Evolutionary conservation across 2,888 invertebrate genomes (phyloP).

Genomic region (Drosophila recens): DNA sequence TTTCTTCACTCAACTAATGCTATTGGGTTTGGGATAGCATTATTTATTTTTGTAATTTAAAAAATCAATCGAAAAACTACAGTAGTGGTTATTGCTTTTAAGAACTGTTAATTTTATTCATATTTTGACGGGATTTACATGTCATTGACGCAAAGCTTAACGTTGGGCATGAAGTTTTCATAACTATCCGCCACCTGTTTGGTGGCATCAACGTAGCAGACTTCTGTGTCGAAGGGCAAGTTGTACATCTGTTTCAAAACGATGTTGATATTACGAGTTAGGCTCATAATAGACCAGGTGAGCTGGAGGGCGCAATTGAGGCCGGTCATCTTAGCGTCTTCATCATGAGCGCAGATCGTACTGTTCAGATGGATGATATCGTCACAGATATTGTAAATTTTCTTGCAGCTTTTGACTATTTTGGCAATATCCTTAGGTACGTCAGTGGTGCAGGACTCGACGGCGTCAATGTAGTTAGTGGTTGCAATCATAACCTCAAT

Average conservation of each 20-base stretch:
- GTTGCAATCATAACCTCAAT: conserved; percentile 30
- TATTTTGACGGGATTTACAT: conserved; percentile 18
- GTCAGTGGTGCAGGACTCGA: conserved; percentile 23
- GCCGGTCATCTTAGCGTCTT: conserved; percentile 2
- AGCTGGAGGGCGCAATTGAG: conserved; percentile 14
- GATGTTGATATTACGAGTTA: conserved; percentile 18
- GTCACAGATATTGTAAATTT: conserved; percentile 32
- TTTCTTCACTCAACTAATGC: not conserved
- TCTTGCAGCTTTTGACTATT: conserved; percentile 35
- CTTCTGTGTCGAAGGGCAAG: conserved; percentile 38
- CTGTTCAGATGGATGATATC: conserved; percentile 36
- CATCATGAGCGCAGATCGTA: conserved; percentile 19
- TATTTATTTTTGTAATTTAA: not conserved
- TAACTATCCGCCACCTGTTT: conserved; percentile 8
- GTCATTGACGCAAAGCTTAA: conserved; percentile 24
- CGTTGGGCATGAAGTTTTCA: conserved; percentile 21
- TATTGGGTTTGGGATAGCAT: no score
- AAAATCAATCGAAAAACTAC: no score
- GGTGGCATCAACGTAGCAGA: conserved; percentile 44
- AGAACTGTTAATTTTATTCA: not conserved
- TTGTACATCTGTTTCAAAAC: conserved; percentile 26
- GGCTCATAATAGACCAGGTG: conserved; percentile 14
- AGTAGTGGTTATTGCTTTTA: not conserved
- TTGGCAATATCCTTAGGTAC: conserved; percentile 44
- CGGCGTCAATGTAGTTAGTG: conserved; percentile 19